These are phyloP conservation scores for Myotis brandtii DNA, from an alignment of 2,113 vertebrate genomes.

Conservation along the genomic window DNA sequence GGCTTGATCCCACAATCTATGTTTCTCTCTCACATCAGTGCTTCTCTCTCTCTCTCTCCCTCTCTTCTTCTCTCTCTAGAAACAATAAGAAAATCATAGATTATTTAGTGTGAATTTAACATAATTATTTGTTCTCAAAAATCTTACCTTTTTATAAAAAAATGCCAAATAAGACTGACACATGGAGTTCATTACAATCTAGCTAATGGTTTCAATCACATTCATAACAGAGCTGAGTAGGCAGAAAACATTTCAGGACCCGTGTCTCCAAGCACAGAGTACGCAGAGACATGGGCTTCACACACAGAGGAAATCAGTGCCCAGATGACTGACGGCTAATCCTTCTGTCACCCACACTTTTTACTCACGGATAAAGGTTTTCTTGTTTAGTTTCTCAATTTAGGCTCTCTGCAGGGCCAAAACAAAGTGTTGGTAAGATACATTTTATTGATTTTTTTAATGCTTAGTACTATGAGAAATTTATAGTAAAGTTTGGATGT, in stretches of 20 bases:
- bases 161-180: slow-evolving; percentile 71
- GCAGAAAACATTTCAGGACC: slow-evolving; percentile 54
- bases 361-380: slow-evolving; percentile 23
- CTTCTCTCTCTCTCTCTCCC: background rate
- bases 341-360: slow-evolving; percentile 52
- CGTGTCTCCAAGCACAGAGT: slow-evolving; percentile 46
- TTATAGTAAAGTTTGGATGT: accelerated
- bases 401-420: background rate
- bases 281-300: slow-evolving; percentile 41
- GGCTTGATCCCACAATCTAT: background rate
- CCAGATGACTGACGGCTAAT: background rate
- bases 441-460: background rate
- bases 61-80: too few species aligned
- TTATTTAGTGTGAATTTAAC: slow-evolving; percentile 71
- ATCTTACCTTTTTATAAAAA: slow-evolving; percentile 49
- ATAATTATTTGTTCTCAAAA: slow-evolving; percentile 59
- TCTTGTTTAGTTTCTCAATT: background rate
- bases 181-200: slow-evolving; percentile 83
- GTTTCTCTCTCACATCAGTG: background rate
- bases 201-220: slow-evolving; percentile 85
- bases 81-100: slow-evolving; percentile 28
- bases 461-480: background rate
- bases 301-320: slow-evolving; percentile 26
- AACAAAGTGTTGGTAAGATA: background rate
- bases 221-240: slow-evolving; percentile 75